phyloP scores from a whole-genome alignment of 1,140 invertebrate genomes.

The Galleria mellonella region DNA sequence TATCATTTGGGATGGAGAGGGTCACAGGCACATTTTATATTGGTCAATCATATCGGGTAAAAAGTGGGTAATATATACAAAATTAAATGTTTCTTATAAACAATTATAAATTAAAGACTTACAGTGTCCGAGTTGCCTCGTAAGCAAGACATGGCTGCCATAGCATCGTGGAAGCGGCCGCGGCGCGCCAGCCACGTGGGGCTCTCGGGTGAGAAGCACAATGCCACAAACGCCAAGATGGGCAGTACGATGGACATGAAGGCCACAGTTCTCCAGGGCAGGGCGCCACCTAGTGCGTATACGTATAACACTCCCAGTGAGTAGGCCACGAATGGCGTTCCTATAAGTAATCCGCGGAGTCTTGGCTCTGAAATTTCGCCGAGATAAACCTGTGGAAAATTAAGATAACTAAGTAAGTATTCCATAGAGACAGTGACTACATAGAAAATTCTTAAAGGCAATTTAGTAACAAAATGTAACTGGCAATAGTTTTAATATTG shows the following conservation, averaged over 20 bases:
- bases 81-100: too few species aligned
- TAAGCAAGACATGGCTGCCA: constrained; percentile 79
- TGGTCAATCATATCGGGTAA: too few species aligned
- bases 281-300: constrained; percentile 78
- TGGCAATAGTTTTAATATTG: too few species aligned
- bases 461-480: too few species aligned
- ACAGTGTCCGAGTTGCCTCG: constrained; percentile 77
- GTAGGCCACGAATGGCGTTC: constrained; percentile 80
- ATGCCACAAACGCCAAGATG: constrained; percentile 70
- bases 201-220: constrained; percentile 81
- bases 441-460: too few species aligned
- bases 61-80: too few species aligned
- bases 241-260: constrained; percentile 78
- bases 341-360: constrained; percentile 79
- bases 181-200: constrained; percentile 81
- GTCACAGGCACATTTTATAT: too few species aligned
- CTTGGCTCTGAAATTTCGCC: constrained; percentile 83
- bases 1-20: too few species aligned
- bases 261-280: constrained; percentile 80
- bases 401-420: too few species aligned
- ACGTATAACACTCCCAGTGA: constrained; percentile 82
- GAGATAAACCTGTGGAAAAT: constrained; percentile 76
- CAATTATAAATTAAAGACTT: constrained; percentile 17
- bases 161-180: constrained; percentile 77
- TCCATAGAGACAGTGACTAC: too few species aligned